phyloP scores from a whole-genome alignment of 2,797 vertebrate species.

The Acipenser oxyrinchus region DNA sequence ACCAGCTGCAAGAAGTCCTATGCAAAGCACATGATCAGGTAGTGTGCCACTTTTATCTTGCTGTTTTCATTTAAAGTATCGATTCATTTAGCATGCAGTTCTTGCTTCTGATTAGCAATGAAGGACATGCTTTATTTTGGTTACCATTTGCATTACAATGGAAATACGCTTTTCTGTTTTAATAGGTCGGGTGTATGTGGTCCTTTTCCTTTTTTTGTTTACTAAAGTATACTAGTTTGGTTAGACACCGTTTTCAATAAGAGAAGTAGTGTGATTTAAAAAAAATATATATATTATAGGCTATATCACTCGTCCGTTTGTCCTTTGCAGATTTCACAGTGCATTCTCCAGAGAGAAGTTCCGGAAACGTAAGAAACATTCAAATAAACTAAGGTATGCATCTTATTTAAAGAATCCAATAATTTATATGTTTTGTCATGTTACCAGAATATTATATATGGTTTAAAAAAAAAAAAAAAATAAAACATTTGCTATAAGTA shows the following conservation, averaged over 20 bases:
- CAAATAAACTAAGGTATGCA: slow-evolving; percentile 65
- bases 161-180: slow-evolving; percentile 6
- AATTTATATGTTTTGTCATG: no score
- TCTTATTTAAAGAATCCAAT: neutral
- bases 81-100: no score
- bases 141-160: neutral
- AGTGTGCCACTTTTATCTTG: slow-evolving; percentile 17
- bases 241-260: no score
- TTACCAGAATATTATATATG: no score
- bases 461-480: no score
- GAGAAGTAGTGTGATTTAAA: neutral
- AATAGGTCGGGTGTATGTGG: neutral
- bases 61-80: neutral
- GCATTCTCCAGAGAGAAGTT: slow-evolving; percentile 72
- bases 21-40: slow-evolving; percentile 91
- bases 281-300: neutral
- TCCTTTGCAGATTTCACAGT: slow-evolving; percentile 75
- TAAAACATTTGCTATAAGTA: no score
- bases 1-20: slow-evolving; percentile 90
- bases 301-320: slow-evolving; percentile 1
- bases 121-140: no score
- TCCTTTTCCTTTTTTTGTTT: no score
- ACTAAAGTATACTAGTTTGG: no score
- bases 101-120: no score
- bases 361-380: slow-evolving; percentile 66